Evolutionary conservation across 2,113 vertebrate species (phyloP).

Genomic region (Prunella himalayana): DNA sequence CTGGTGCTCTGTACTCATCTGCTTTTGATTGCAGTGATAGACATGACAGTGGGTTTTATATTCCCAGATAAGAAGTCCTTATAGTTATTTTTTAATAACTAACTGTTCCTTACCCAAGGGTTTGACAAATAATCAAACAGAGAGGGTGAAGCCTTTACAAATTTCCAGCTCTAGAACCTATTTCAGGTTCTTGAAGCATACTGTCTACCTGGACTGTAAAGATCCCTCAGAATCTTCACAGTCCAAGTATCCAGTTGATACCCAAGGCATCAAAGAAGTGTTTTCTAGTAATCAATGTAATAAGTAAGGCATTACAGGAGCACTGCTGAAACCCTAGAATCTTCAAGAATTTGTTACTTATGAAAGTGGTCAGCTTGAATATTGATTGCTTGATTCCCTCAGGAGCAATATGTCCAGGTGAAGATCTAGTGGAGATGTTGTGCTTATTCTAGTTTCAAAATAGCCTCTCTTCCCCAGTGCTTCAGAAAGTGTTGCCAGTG

Average conservation of each 20-base stretch:
- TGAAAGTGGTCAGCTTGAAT: neutral
- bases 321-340: neutral
- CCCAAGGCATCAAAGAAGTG: neutral
- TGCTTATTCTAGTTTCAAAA: neutral
- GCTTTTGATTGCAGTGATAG: neutral
- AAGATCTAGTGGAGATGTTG: neutral
- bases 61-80: neutral
- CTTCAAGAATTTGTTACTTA: neutral
- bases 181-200: neutral
- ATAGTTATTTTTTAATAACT: neutral
- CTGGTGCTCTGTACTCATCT: neutral
- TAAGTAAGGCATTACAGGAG: neutral
- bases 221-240: neutral
- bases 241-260: neutral
- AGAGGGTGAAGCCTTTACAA: neutral
- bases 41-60: neutral
- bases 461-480: neutral
- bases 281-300: neutral
- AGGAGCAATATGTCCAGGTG: neutral
- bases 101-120: neutral
- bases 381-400: neutral
- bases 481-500: neutral
- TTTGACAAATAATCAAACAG: neutral
- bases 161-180: neutral
- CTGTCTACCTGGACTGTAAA: neutral